Evolutionary conservation across 2,797 vertebrate genomes (phyloP), one percentile per base, ranked within the genome.

Genomic region (Sciaenops ocellatus): DNA sequence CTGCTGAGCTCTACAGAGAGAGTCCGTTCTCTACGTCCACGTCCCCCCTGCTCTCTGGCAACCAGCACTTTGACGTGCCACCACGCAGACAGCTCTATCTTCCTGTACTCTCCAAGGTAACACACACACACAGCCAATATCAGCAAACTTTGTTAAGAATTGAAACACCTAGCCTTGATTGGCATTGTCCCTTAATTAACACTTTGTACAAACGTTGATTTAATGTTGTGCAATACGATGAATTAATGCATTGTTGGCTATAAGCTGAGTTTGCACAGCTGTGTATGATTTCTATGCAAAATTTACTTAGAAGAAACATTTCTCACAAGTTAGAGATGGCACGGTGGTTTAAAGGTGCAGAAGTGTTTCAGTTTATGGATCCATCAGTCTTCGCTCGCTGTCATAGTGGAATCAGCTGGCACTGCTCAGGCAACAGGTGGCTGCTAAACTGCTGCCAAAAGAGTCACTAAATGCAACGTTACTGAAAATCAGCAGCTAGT

Each of bases 21-120:
- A 98, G 97, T 88, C 98, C 98, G 0, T 99, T 99, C 89, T 98
- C 97, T 51, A 98, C 97, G 1, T 97, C 97, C 15, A 96, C 97
- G 18, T 98, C 98, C 54, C 98, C 98, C 0, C 92, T 99, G 85
- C 95, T 99, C 7, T 98, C 98, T 1, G 97, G 97, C 73, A 98
- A 96, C 91, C 98, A 99, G 48, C 97, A 99, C 92, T 98, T 98
- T 2, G 98, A 99, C 73, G 97, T 99, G 70, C 98, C 98, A 26
- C 98, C 98, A 15, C 96, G 97, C 80, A 95, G 97, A 84, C 98
- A 99, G 89, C 95, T 99, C 12, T 99, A 99, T 83, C 93, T 99
- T 73, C 97, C 98, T 1, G 97, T 99, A 4, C 92, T 99, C 67
- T 99, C 98, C 63, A 98, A 99, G 97, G 98, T 99, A 92, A 38